Evolutionary conservation across 2,888 invertebrate species (phyloP), one percentile per base, ranked within the genome.

Genomic region (Drosophila peninsularis): DNA sequence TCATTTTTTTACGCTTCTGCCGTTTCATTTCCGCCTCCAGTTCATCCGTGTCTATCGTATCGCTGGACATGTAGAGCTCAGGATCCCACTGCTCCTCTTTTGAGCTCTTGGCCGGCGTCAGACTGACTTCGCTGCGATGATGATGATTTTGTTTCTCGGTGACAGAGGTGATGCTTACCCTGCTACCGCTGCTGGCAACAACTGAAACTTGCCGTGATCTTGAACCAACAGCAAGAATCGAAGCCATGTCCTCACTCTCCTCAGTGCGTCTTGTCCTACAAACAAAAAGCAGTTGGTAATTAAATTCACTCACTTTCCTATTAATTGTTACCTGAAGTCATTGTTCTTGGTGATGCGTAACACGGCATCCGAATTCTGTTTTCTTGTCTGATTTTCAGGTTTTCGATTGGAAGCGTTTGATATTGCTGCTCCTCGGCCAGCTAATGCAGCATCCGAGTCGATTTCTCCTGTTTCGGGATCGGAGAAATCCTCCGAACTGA

Each of bases 381-480:
- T 82, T 63, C 61, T 75, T 24, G 36, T 39, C 30, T 39, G 75
- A 62, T 62, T 73, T 39, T 77, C 78, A 63, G 70, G 68, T 72
- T 88, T 73, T 34, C 62, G 80, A 37, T 63, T 74, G 30, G 57
- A 52, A 27, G 63, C 58, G 13, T 50, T 34, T 55, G 63, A 39
- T 61, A 50, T 37, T 56, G 17, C 42, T 57, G 19, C 64, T 32
- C 41, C 41, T 37, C 34, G 62, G 41, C 68, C 50, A 39, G 69
- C 61, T 49, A 75, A 47, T 21, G 78, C 82, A 24, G 72, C 77
- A 49, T 90, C 89, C 5, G 88, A 83, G 91, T 96, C 96, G 82
- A 97, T 96, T 93, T 97, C 97, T 63, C 97, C 97, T 45, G 97
- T 96, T 93, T 98, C 97, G 1, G 97, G 96, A 90, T 96, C 97